Conservation (phyloP, 1,140 invertebrate species). For the Trypoxylus dichotomus region DNA sequence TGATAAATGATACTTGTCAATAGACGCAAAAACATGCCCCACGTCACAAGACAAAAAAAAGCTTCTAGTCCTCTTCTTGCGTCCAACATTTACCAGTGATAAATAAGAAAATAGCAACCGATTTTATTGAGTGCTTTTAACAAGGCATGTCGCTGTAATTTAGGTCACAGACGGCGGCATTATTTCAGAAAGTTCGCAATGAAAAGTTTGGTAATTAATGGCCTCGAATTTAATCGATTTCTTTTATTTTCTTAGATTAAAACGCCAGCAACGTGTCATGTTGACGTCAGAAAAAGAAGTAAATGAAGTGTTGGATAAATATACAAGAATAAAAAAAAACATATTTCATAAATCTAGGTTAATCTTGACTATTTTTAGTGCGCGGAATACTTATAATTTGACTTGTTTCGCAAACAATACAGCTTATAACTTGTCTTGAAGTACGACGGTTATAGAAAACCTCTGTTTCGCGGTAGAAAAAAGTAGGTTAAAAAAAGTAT, state of each 20-base stretch:
- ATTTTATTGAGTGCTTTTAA: background rate
- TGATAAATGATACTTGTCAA: background rate
- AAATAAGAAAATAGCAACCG: background rate
- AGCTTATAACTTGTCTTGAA: background rate
- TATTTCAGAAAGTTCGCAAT: background rate
- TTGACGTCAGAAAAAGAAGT: background rate
- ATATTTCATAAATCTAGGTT: too few relatives aligned
- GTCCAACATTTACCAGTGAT: background rate
- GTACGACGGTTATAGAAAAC: background rate
- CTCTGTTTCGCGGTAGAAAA: background rate
- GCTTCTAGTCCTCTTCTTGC: too few relatives aligned
- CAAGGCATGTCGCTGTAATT: background rate
- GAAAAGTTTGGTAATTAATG: background rate
- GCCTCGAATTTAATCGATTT: background rate
- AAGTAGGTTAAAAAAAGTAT: background rate
- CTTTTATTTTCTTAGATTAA: background rate
- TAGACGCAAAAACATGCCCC: background rate
- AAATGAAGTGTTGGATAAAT: background rate
- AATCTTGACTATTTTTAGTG: background rate
- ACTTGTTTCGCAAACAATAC: background rate
- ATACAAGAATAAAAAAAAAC: too few relatives aligned
- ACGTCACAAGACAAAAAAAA: too few relatives aligned
- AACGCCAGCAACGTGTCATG: background rate
- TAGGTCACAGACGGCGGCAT: background rate
- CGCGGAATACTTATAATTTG: background rate